These are phyloP conservation scores for Hermodice carunculata DNA, from an alignment of 2,888 invertebrate species.

Conservation along the genomic window DNA sequence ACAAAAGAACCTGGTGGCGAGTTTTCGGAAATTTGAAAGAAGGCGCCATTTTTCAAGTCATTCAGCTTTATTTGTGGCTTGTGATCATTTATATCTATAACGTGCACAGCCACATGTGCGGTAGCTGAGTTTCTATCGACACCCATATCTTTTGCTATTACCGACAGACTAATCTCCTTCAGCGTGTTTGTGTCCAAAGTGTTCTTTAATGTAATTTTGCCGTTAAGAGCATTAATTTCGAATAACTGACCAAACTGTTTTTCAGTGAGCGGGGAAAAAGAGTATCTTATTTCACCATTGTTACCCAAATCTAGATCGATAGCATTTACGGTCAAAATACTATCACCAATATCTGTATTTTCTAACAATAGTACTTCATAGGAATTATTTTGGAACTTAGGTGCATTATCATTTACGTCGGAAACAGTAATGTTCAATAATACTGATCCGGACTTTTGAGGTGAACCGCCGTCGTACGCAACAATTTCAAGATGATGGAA, in stretches of 20 bases:
- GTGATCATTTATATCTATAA: slow-evolving; percentile 24
- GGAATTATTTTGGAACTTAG: slow-evolving; percentile 89
- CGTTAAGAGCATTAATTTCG: slow-evolving; percentile 12
- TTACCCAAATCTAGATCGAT: slow-evolving; percentile 17
- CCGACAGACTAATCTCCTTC: no score
- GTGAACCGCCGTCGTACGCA: slow-evolving; percentile 13
- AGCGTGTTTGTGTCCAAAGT: slow-evolving; percentile 20
- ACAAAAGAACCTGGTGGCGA: no score
- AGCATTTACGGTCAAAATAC: slow-evolving; percentile 14
- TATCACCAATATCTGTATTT: slow-evolving; percentile 83
- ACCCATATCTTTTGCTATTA: no score
- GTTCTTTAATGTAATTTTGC: slow-evolving; percentile 7
- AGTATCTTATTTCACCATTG: slow-evolving; percentile 21
- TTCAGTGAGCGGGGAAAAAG: neutral
- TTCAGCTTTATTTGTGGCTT: slow-evolving; percentile 22
- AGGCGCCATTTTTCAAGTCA: no score
- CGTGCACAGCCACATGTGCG: no score
- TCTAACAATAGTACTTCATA: slow-evolving; percentile 88
- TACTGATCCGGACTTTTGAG: slow-evolving; percentile 40
- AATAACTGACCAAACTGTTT: slow-evolving; percentile 1
- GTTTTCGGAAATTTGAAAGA: no score
- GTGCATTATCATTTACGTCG: slow-evolving; percentile 81
- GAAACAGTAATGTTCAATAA: slow-evolving; percentile 62
- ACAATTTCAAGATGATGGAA: slow-evolving; percentile 70
- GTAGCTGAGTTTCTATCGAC: no score